A percentile compares a stretch with the other conserved stretches of the same genome.
These are phyloP conservation scores for Cryptotis parvus DNA, from an alignment of 2,113 vertebrate species.

Conservation along the genomic window DNA sequence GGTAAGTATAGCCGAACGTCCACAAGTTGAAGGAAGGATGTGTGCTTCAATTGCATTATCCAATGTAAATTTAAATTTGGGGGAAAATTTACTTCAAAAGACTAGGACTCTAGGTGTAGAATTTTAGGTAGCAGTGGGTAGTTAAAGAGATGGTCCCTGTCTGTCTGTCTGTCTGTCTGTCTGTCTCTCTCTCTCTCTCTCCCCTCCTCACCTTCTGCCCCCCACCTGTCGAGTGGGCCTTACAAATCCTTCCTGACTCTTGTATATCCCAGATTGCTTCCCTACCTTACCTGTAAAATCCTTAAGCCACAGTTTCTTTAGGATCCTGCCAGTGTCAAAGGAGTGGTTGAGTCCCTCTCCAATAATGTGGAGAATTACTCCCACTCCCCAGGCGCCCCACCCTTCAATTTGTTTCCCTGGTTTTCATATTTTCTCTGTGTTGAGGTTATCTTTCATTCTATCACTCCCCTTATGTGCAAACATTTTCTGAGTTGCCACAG, in stretches of 20 bases:
- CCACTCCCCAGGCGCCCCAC: too few relatives aligned
- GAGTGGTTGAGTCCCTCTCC: background rate
- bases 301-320: background rate
- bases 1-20: background rate
- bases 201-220: too few relatives aligned
- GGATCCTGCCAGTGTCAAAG: background rate
- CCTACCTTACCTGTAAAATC: background rate
- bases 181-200: too few relatives aligned
- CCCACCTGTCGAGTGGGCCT: background rate
- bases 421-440: constrained; percentile 15
- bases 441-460: background rate
- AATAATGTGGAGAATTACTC: constrained; percentile 26
- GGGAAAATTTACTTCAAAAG: constrained; percentile 19
- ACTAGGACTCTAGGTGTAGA: background rate
- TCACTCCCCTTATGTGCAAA: background rate
- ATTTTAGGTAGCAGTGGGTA: background rate
- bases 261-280: background rate
- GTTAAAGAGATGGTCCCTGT: background rate
- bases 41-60: constrained; percentile 2
- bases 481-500: background rate
- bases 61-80: background rate
- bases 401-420: background rate
- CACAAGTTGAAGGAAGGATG: background rate
- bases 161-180: too few relatives aligned
- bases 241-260: background rate